Evolutionary conservation across 2,797 vertebrate species (phyloP).

Genomic region (Pagetopsis macropterus): DNA sequence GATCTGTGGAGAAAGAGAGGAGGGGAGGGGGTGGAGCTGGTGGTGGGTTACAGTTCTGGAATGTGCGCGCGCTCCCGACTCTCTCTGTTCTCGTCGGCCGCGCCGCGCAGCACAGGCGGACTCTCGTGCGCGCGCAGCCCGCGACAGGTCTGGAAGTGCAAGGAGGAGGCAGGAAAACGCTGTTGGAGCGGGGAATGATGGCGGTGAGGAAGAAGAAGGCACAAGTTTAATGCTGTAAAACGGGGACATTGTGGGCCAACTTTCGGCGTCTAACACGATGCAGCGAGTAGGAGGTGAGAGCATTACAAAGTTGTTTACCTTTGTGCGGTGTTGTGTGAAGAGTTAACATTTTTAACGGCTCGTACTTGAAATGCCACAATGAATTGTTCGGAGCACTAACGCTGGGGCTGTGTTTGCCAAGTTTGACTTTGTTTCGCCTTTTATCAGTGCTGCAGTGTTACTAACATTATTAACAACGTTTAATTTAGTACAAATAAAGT

Average conservation of each 20-base stretch:
- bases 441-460: not conserved
- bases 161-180: conserved; percentile 54
- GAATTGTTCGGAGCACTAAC: conserved; percentile 53
- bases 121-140: conserved; percentile 71
- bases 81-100: conserved; percentile 40
- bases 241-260: conserved; percentile 40
- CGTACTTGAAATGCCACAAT: conserved; percentile 65
- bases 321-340: not conserved
- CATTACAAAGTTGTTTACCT: conserved; percentile 22
- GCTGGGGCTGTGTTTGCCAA: conserved; percentile 20
- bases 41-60: conserved; percentile 78
- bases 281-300: conserved; percentile 70
- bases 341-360: conserved; percentile 33
- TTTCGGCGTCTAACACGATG: conserved; percentile 55
- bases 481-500: not conserved
- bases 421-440: conserved; percentile 45
- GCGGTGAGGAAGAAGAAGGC: conserved; percentile 77
- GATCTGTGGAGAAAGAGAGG: conserved; percentile 46
- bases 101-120: conserved; percentile 40
- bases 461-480: not conserved
- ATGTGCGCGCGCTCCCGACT: conserved; percentile 80
- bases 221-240: conserved; percentile 75
- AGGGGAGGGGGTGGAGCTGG: conserved; percentile 43
- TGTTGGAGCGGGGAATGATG: conserved; percentile 80
- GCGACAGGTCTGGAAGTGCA: conserved; percentile 79